Conservation (phyloP, 35 echinoderm and acorn worm species). For the Diadema setosum region DNA sequence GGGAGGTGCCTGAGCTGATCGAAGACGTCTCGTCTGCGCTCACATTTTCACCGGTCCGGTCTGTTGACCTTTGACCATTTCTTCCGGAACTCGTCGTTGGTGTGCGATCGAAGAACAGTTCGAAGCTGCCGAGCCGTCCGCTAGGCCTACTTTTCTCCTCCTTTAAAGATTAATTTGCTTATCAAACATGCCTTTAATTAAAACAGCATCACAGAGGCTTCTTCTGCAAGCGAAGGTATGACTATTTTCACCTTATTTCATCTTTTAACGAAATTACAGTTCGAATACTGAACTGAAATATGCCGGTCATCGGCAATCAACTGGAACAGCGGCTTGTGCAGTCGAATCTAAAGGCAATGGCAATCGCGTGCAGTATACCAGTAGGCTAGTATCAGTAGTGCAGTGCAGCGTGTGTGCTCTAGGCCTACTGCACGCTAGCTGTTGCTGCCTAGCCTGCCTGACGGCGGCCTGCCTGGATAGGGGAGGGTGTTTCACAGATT, state of each 20-base stretch:
- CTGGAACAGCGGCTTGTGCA: background rate
- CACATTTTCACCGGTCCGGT: too few relatives aligned
- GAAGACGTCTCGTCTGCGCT: too few relatives aligned
- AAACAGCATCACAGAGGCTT: background rate
- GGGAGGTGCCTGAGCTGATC: too few relatives aligned
- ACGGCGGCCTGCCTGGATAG: too few relatives aligned
- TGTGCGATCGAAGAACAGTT: too few relatives aligned
- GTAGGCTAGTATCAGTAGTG: background rate
- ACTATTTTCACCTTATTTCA: background rate
- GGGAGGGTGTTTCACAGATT: too few relatives aligned
- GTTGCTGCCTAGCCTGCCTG: too few relatives aligned
- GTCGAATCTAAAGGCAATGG: too few relatives aligned
- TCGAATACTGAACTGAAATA: background rate
- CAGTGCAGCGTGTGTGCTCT: background rate
- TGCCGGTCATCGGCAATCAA: background rate
- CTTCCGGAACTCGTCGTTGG: too few relatives aligned
- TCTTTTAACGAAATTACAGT: background rate
- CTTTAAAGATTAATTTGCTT: background rate
- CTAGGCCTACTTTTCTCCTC: background rate
- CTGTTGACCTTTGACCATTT: too few relatives aligned
- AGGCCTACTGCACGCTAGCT: too few relatives aligned
- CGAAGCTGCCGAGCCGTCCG: too few relatives aligned
- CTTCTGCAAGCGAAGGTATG: slow-evolving; percentile 33
- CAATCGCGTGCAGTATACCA: background rate
- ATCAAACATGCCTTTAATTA: slow-evolving; percentile 17